phyloP scores from a whole-genome alignment of 2,797 vertebrate genomes.

The Philypnodon macrostomus region DNA sequence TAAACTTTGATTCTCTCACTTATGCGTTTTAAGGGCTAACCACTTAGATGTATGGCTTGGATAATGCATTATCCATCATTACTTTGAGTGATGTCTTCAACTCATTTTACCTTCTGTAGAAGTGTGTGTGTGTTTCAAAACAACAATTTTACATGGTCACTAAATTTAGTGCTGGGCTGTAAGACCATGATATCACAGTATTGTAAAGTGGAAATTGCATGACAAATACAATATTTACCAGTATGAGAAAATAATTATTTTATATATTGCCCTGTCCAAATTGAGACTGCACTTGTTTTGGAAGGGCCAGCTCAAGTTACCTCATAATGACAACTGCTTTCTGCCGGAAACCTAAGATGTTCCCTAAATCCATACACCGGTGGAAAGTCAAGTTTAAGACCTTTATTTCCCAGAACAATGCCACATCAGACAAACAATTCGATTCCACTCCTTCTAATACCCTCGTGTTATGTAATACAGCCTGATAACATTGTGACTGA shows the following conservation, averaged over 20 bases:
- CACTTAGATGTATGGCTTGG: constrained; percentile 12
- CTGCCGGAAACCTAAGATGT: constrained; percentile 44
- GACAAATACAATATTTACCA: too few relatives aligned
- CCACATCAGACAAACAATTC: constrained; percentile 19
- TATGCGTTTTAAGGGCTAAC: constrained; percentile 36
- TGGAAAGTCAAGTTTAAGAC: background rate
- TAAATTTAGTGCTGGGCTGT: too few relatives aligned
- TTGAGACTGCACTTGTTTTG: too few relatives aligned
- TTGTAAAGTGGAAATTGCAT: too few relatives aligned
- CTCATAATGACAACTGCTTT: constrained; percentile 11
- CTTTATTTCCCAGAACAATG: constrained; percentile 6
- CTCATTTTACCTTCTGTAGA: background rate
- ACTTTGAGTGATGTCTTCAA: constrained; percentile 12
- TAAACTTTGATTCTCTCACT: constrained; percentile 24
- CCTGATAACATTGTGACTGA: constrained; percentile 19
- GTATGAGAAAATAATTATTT: too few relatives aligned
- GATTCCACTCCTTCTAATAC: constrained; percentile 22
- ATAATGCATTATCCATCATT: constrained; percentile 37
- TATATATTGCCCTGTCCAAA: too few relatives aligned
- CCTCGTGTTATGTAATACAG: constrained; percentile 20
- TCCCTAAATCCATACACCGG: constrained; percentile 9
- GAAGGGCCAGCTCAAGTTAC: constrained; percentile 40
- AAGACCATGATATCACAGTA: too few relatives aligned
- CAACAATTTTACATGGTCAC: too few relatives aligned
- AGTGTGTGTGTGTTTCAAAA: too few relatives aligned